These are phyloP conservation scores for Cyprinella venusta DNA, from an alignment of 2,797 vertebrate genomes.

Conservation along the genomic window DNA sequence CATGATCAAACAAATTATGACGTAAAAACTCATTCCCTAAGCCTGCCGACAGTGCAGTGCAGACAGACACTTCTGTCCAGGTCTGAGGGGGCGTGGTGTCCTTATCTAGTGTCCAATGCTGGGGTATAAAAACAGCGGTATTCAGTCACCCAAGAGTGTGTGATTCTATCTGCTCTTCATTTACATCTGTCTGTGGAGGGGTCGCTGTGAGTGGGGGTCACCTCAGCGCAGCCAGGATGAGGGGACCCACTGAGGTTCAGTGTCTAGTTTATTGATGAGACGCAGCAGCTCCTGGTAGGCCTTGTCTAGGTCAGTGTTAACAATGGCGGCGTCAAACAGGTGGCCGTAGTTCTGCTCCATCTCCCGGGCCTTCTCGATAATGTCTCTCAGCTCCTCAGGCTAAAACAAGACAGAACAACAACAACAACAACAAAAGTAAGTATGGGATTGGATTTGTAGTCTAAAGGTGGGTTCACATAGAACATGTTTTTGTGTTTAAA, in stretches of 20 bases:
- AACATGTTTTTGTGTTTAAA: not conserved
- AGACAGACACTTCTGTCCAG: constrained; percentile 31
- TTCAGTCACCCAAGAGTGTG: constrained; percentile 21
- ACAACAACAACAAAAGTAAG: not conserved
- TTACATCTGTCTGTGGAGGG: constrained; percentile 15
- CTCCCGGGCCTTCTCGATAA: constrained; percentile 96
- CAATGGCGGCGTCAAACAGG: constrained; percentile 93
- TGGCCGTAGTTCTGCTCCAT: constrained; percentile 98
- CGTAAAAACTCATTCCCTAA: constrained; percentile 22
- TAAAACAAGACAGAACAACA: constrained; percentile 32
- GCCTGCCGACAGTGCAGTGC: constrained; percentile 15
- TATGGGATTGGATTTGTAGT: not conserved
- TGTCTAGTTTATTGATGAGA: constrained; percentile 97
- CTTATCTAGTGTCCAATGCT: constrained; percentile 31
- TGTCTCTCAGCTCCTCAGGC: constrained; percentile 88
- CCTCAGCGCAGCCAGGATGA: constrained; percentile 91
- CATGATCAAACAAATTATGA: constrained; percentile 15
- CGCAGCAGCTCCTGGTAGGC: constrained; percentile 90
- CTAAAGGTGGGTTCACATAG: not conserved
- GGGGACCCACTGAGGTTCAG: constrained; percentile 98
- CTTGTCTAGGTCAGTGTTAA: constrained; percentile 94
- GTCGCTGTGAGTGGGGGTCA: not conserved
- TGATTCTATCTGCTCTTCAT: constrained; percentile 16
- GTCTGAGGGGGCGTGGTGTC: constrained; percentile 20
- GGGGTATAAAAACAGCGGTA: constrained; percentile 59